phyloP scores from a whole-genome alignment of 2,797 vertebrate species.

The Poecilia velifera region DNA sequence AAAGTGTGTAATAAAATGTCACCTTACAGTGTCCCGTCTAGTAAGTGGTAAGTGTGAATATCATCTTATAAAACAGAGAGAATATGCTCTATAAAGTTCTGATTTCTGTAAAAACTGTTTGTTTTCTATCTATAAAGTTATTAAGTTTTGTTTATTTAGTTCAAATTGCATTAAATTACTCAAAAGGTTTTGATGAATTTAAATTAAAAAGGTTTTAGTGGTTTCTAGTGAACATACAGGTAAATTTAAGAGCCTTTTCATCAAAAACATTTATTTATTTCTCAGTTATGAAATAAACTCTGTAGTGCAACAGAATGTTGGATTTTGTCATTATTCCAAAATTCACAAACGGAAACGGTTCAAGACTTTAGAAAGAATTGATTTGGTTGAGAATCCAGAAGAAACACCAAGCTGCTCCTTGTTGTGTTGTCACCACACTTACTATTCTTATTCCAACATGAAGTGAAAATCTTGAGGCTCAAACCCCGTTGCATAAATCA shows the following conservation, averaged over 20 bases:
- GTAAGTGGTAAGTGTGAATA: not conserved
- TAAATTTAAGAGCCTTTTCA: not conserved
- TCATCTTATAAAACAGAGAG: not conserved
- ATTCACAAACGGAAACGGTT: not conserved
- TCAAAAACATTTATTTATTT: not conserved
- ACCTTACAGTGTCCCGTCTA: not conserved
- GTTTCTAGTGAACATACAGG: not conserved
- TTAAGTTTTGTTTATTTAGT: not conserved
- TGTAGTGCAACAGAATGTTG: not conserved
- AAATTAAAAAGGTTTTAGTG: not conserved
- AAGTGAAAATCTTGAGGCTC: not conserved
- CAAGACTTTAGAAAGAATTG: not conserved
- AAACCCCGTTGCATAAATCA: not conserved
- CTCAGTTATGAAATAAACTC: not conserved
- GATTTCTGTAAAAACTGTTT: too few relatives aligned
- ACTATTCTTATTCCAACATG: not conserved
- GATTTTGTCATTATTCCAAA: not conserved
- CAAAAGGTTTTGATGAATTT: not conserved
- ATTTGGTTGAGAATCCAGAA: not conserved
- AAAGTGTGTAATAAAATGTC: not conserved
- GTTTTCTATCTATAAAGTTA: too few relatives aligned
- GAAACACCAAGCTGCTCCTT: not conserved
- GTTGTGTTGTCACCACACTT: not conserved
- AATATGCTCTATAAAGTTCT: not conserved
- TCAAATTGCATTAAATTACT: not conserved